Evolutionary conservation across 1,140 invertebrate species (phyloP).

Genomic region (Drosophila erecta): DNA sequence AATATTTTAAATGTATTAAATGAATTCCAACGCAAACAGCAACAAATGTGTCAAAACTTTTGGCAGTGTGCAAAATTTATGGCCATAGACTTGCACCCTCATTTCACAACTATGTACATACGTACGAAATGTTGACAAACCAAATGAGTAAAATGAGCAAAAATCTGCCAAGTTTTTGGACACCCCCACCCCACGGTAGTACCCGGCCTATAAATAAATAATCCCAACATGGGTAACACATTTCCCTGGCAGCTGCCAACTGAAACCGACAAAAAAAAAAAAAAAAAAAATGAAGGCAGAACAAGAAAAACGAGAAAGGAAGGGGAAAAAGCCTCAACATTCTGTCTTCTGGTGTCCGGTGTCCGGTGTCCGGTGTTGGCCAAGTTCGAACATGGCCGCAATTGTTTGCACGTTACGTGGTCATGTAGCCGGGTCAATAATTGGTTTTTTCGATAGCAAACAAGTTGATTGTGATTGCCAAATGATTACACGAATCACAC

Average conservation of each 20-base stretch:
- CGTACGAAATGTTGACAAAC: constrained; percentile 72
- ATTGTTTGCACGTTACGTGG: constrained; percentile 81
- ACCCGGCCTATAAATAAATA: constrained; percentile 68
- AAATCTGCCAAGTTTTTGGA: constrained; percentile 62
- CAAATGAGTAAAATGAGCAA: constrained; percentile 70
- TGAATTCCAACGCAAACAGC: constrained; percentile 32
- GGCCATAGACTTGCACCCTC: constrained; percentile 51
- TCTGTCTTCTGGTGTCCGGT: constrained; percentile 30
- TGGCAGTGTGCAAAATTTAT: constrained; percentile 68
- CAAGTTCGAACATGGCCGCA: constrained; percentile 65
- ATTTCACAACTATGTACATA: constrained; percentile 29
- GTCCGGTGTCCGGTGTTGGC: constrained; percentile 35
- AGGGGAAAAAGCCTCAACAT: constrained; percentile 16
- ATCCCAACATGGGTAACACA: constrained; percentile 72
- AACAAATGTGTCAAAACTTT: constrained; percentile 68
- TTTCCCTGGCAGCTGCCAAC: constrained; percentile 61
- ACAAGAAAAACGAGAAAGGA: background rate
- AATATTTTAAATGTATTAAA: constrained; percentile 66
- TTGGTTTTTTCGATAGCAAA: constrained; percentile 76
- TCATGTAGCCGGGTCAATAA: constrained; percentile 79
- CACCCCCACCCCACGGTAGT: background rate
- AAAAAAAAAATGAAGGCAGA: too few relatives aligned
- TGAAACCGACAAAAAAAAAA: background rate
- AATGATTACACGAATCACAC: constrained; percentile 70
- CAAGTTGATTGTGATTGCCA: constrained; percentile 79